phyloP scores from a whole-genome alignment of 2,113 vertebrate genomes.

The Vulpes ferrilata region DNA sequence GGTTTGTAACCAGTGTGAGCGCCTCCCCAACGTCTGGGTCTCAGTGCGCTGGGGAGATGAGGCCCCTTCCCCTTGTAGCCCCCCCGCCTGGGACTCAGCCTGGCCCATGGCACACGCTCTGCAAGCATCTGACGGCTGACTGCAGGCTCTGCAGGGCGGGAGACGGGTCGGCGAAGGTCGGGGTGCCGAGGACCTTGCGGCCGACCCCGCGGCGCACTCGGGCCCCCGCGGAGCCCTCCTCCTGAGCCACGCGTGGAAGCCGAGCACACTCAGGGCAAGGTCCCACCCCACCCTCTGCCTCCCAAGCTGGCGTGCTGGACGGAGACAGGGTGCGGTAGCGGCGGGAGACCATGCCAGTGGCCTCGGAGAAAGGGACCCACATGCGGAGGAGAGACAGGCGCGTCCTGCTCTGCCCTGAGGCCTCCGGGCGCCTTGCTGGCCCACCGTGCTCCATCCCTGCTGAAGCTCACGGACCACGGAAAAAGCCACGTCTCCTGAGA shows the following conservation, averaged over 20 bases:
- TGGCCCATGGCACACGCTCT: neutral
- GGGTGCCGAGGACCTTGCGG: neutral
- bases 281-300: neutral
- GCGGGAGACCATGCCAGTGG: no score
- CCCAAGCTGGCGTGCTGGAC: neutral
- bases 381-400: neutral
- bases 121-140: neutral
- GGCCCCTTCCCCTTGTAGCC: neutral
- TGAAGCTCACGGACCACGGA: neutral
- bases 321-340: no score
- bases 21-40: no score
- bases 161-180: neutral
- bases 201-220: neutral
- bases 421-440: neutral
- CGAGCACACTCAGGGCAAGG: fast-evolving
- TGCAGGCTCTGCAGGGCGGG: neutral
- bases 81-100: neutral
- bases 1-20: no score
- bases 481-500: neutral
- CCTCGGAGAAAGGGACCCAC: neutral
- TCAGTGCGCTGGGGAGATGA: no score
- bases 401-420: neutral
- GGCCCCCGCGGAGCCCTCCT: neutral
- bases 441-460: neutral
- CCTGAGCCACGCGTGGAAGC: neutral